These are phyloP conservation scores for Vandiemenella viatica DNA, from an alignment of 2,888 invertebrate genomes.

Conservation along the genomic window DNA sequence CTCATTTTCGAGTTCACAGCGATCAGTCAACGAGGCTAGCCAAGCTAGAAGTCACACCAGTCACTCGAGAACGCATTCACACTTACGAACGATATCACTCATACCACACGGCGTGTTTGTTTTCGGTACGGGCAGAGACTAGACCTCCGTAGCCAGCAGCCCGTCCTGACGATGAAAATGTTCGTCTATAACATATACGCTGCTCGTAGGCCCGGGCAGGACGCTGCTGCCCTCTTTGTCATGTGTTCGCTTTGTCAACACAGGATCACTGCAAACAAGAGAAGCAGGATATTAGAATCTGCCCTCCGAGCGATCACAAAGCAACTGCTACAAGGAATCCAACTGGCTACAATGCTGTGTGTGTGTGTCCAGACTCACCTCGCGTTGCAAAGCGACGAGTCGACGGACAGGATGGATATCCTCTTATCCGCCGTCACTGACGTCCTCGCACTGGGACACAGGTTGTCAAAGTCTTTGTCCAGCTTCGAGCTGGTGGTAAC, in stretches of 20 bases:
- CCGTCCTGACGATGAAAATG: slow-evolving; percentile 47
- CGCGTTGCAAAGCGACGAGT: slow-evolving; percentile 23
- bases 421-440: slow-evolving; percentile 32
- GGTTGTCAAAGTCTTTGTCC: slow-evolving; percentile 34
- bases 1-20: too few species aligned
- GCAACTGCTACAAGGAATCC: neutral
- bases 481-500: slow-evolving; percentile 27
- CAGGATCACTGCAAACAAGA: slow-evolving; percentile 43
- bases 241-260: slow-evolving; percentile 51
- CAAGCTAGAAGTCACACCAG: neutral
- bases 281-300: too few species aligned
- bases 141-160: slow-evolving; percentile 58
- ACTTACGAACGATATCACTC: neutral
- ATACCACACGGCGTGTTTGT: neutral
- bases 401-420: slow-evolving; percentile 28
- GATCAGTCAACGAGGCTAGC: too few species aligned
- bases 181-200: slow-evolving; percentile 61
- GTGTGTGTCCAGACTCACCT: slow-evolving; percentile 25
- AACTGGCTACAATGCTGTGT: slow-evolving; percentile 34
- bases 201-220: slow-evolving; percentile 21
- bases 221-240: slow-evolving; percentile 38
- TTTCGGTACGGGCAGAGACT: slow-evolving; percentile 21
- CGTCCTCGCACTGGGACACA: slow-evolving; percentile 21
- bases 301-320: neutral
- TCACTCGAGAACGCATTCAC: neutral